phyloP scores from a whole-genome alignment of 2,797 vertebrate species.

The Fratercula arctica region DNA sequence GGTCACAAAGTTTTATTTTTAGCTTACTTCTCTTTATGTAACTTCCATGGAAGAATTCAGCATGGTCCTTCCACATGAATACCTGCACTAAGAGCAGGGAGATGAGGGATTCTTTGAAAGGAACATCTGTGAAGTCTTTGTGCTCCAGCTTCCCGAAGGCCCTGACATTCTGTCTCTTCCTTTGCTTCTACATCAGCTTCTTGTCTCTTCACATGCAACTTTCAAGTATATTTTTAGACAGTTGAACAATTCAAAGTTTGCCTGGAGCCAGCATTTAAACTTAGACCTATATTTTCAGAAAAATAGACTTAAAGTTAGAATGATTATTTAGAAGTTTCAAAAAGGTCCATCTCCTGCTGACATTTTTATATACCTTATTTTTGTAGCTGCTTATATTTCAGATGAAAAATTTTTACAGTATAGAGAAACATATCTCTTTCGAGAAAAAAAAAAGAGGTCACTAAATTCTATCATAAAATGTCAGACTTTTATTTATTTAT shows the following conservation, averaged over 20 bases:
- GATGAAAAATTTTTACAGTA: neutral
- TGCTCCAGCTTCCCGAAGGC: constrained; percentile 17
- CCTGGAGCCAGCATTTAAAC: constrained; percentile 54
- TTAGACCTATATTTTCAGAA: constrained; percentile 40
- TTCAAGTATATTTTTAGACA: constrained; percentile 70
- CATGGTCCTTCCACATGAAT: neutral
- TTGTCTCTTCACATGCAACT: constrained; percentile 46
- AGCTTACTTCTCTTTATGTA: neutral
- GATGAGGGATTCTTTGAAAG: constrained; percentile 16
- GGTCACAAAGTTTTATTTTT: constrained; percentile 12
- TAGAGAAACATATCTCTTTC: neutral
- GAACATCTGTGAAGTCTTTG: constrained; percentile 1
- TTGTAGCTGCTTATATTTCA: constrained; percentile 5
- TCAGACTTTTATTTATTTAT: neutral
- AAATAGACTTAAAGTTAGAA: constrained; percentile 7
- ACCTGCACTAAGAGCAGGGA: neutral
- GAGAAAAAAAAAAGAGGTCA: neutral
- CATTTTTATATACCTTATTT: constrained; percentile 27
- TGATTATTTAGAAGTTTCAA: constrained; percentile 14
- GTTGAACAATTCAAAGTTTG: constrained; percentile 58
- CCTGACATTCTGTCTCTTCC: constrained; percentile 44
- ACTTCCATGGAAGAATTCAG: neutral
- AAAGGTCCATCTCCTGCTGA: neutral
- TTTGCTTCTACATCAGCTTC: constrained; percentile 43
- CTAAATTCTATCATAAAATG: neutral